Percentiles rank a stretch among this genome's conserved stretches.
Evolutionary conservation across 2,113 vertebrate species (phyloP).

Genomic region (Rhea americana): DNA sequence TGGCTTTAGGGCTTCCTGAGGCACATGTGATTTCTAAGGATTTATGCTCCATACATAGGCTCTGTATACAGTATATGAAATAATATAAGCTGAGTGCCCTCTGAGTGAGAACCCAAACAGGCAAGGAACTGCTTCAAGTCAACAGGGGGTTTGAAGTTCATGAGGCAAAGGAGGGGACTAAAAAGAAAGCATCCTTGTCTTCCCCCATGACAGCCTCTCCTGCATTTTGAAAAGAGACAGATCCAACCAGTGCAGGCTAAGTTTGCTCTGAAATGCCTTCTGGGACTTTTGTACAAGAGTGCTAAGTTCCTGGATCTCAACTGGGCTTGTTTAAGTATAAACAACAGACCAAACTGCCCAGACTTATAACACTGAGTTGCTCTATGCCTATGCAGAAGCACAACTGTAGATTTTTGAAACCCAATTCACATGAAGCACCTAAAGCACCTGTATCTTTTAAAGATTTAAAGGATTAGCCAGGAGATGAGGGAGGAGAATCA

Average conservation of each 20-base stretch:
- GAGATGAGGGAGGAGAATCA: background rate
- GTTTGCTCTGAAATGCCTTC: background rate
- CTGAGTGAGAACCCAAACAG: background rate
- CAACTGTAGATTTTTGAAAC: background rate
- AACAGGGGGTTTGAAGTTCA: background rate
- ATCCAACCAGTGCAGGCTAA: background rate
- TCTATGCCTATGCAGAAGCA: background rate
- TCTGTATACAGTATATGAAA: rapidly evolving
- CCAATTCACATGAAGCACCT: background rate
- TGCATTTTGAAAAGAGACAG: background rate
- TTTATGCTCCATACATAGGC: rapidly evolving
- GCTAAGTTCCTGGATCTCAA: rapidly evolving
- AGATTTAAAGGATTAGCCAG: background rate
- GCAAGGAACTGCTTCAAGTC: background rate
- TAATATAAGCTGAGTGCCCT: rapidly evolving
- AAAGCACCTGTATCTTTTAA: too few species aligned
- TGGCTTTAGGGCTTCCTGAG: background rate
- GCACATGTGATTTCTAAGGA: rapidly evolving
- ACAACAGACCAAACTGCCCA: background rate
- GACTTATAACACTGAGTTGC: background rate
- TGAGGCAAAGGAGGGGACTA: background rate
- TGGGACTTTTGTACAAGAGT: background rate
- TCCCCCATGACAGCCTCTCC: background rate
- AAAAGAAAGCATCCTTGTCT: background rate
- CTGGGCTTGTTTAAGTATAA: background rate